Evolutionary conservation across 2,888 invertebrate species (phyloP).

Genomic region (Xestia sexstrigata): DNA sequence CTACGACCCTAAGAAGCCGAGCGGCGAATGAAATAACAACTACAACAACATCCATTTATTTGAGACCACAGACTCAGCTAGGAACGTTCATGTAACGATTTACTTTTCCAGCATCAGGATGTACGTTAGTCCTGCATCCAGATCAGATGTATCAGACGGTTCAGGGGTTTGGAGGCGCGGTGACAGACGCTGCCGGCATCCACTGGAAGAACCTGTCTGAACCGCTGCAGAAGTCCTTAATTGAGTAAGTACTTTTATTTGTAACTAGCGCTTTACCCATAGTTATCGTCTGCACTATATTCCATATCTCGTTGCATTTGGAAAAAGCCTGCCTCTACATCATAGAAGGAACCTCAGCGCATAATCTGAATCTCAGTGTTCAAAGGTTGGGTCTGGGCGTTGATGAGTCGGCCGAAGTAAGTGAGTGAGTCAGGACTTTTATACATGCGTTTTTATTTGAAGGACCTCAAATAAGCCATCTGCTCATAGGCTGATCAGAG

Average conservation of each 20-base stretch:
- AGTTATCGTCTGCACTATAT: background rate
- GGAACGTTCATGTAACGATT: background rate
- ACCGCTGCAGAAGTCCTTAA: conserved; percentile 76
- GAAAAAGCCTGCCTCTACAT: background rate
- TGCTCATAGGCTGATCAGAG: background rate
- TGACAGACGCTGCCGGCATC: conserved; percentile 93
- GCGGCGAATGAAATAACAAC: background rate
- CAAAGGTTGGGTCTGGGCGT: background rate
- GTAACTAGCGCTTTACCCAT: background rate
- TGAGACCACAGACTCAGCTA: background rate
- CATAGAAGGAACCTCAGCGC: background rate
- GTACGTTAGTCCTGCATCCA: conserved; percentile 45
- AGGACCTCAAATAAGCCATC: background rate
- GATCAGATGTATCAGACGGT: conserved; percentile 91
- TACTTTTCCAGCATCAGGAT: conserved; percentile 31
- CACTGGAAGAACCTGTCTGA: conserved; percentile 91
- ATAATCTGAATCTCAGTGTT: background rate
- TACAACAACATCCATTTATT: too few species aligned
- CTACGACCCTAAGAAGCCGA: background rate
- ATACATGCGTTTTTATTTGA: background rate
- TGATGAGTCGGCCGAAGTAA: background rate
- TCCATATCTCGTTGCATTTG: background rate
- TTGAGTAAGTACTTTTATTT: conserved; percentile 61
- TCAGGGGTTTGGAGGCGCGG: conserved; percentile 95
- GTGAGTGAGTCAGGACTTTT: background rate